Percentiles rank a stretch among this genome's conserved stretches.
These are phyloP conservation scores for Mastacembelus armatus DNA, from an alignment of 2,797 vertebrate genomes.

Conservation along the genomic window DNA sequence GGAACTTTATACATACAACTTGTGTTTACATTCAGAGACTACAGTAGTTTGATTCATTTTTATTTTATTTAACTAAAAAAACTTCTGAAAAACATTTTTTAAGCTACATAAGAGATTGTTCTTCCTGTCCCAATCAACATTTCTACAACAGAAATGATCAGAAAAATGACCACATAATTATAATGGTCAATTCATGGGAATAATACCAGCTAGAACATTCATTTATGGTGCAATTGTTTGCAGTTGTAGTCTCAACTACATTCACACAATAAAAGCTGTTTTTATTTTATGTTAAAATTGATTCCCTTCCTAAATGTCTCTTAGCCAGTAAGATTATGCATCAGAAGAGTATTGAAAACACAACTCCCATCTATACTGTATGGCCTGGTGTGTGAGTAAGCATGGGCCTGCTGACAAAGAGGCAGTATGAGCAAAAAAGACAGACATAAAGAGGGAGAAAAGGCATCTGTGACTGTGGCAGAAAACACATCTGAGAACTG, in stretches of 20 bases:
- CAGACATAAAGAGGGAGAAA: slow-evolving; percentile 26
- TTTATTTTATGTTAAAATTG: neutral
- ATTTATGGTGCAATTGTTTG: neutral
- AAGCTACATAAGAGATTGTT: too few species aligned
- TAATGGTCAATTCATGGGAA: neutral
- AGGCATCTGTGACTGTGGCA: slow-evolving; percentile 25
- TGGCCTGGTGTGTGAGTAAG: slow-evolving; percentile 16
- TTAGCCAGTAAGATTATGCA: slow-evolving; percentile 1
- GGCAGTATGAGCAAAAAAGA: slow-evolving; percentile 16
- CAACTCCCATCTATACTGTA: slow-evolving; percentile 7
- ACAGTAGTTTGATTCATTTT: too few species aligned
- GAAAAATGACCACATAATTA: neutral
- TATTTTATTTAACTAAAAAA: too few species aligned
- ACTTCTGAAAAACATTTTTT: neutral
- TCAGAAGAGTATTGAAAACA: slow-evolving; percentile 2
- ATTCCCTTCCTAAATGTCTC: neutral
- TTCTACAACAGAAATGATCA: neutral
- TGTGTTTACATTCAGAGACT: neutral
- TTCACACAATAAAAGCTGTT: neutral
- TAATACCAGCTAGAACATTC: neutral
- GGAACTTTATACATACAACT: too few species aligned
- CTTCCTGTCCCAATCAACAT: neutral
- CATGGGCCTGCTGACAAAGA: slow-evolving; percentile 33
- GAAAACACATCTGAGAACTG: slow-evolving; percentile 49
- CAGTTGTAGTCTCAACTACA: neutral